Evolutionary conservation across 1,140 invertebrate genomes (phyloP).

Genomic region (Pseudomyrmex gracilis): DNA sequence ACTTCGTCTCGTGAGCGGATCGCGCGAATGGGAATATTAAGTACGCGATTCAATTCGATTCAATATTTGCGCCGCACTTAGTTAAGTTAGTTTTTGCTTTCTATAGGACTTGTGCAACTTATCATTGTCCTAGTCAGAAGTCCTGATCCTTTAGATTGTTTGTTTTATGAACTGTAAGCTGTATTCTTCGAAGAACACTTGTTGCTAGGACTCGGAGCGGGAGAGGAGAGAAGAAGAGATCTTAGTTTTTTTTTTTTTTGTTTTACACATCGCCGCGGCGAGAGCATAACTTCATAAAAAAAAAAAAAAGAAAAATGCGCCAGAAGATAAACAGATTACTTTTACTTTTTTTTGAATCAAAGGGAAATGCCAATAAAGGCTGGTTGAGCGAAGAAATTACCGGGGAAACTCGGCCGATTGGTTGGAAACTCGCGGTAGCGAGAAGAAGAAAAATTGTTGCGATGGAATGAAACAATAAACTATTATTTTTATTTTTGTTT

Average conservation of each 20-base stretch:
- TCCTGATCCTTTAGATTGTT: constrained; percentile 32
- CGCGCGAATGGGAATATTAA: not conserved
- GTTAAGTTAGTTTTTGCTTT: constrained; percentile 8
- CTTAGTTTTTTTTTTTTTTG: not conserved
- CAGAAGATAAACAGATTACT: not conserved
- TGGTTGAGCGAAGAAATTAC: constrained; percentile 40
- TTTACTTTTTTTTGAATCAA: constrained; percentile 25
- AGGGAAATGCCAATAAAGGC: not conserved
- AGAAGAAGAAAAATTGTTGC: constrained; percentile 46
- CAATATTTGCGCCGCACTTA: constrained; percentile 20
- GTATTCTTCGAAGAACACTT: constrained; percentile 50
- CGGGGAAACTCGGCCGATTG: constrained; percentile 29
- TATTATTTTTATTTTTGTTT: not conserved
- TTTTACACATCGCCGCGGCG: not conserved
- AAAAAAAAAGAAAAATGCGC: too few relatives aligned
- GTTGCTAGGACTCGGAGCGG: constrained; percentile 30
- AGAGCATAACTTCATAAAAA: constrained; percentile 27
- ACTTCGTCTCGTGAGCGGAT: not conserved
- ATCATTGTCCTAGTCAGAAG: constrained; percentile 38
- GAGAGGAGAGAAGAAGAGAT: not conserved
- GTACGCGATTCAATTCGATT: not conserved
- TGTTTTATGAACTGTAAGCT: constrained; percentile 47
- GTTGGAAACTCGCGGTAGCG: constrained; percentile 27
- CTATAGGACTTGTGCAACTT: constrained; percentile 24
- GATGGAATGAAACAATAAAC: constrained; percentile 66